These are phyloP conservation scores for Bolinopsis microptera DNA, from an alignment of 37 sponge, comb jelly and placozoan species.

Conservation along the genomic window DNA sequence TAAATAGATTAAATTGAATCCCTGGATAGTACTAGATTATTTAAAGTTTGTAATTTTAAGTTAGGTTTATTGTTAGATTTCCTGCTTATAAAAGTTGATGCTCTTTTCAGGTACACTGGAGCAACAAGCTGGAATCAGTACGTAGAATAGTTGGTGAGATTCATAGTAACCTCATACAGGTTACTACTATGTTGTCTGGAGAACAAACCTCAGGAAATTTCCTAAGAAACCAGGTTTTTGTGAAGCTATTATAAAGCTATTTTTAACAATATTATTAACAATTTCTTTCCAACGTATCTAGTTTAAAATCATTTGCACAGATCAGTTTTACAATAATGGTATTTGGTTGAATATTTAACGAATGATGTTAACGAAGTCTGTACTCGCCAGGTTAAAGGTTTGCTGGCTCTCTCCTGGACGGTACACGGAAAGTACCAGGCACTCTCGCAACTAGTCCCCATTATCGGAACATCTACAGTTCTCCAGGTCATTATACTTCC, in stretches of 20 bases:
- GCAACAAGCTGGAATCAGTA: constrained; percentile 32
- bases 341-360: too few relatives aligned
- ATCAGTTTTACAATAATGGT: too few relatives aligned
- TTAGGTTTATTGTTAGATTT: too few relatives aligned
- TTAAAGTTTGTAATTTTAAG: too few relatives aligned
- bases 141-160: constrained; percentile 11
- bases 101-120: constrained; percentile 49
- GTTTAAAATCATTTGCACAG: too few relatives aligned
- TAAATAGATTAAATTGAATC: too few relatives aligned
- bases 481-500: constrained; percentile 16
- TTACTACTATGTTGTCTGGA: neutral
- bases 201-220: neutral
- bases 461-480: neutral
- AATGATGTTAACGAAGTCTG: too few relatives aligned
- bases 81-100: too few relatives aligned
- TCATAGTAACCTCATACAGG: neutral
- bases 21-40: too few relatives aligned
- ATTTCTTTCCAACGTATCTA: too few relatives aligned
- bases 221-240: constrained; percentile 36
- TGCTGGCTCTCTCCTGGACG: neutral
- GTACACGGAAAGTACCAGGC: constrained; percentile 54
- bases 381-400: constrained; percentile 8
- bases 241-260: neutral
- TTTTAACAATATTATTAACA: neutral
- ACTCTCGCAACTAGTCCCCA: constrained; percentile 8